These are phyloP conservation scores for Sebastiscus tertius DNA, from an alignment of 2,797 vertebrate genomes.

Conservation along the genomic window DNA sequence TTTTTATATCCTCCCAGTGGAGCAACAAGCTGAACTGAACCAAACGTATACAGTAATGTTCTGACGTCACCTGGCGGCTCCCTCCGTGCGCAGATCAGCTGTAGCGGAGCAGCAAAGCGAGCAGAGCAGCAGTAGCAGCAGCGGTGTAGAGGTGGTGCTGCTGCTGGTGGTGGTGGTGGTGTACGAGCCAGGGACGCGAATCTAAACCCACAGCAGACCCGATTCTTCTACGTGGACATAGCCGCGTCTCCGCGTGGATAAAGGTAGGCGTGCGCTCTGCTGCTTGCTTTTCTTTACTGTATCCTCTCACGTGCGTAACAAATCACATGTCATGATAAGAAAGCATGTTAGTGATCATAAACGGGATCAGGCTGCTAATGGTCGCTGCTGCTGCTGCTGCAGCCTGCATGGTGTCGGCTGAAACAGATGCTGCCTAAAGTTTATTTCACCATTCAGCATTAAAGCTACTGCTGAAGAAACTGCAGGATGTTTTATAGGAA, in stretches of 20 bases:
- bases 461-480: background rate
- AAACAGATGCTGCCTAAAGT: conserved; percentile 33
- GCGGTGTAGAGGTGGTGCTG: background rate
- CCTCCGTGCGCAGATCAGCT: conserved; percentile 53
- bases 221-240: conserved; percentile 26
- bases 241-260: background rate
- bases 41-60: conserved; percentile 39
- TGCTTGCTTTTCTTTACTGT: background rate
- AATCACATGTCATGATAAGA: background rate
- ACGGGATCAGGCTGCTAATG: background rate
- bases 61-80: conserved; percentile 70
- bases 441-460: background rate
- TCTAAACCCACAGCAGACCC: background rate
- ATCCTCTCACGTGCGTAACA: background rate
- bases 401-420: background rate
- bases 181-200: background rate
- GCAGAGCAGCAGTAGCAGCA: background rate
- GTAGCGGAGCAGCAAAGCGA: conserved; percentile 4
- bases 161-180: background rate
- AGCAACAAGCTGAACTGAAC: background rate
- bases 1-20: background rate
- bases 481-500: background rate
- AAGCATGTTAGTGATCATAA: background rate
- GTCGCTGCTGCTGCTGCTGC: background rate
- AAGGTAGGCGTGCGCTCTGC: conserved; percentile 36